phyloP scores from a whole-genome alignment of 2,113 vertebrate species.

The Oncorhynchus tshawytscha region DNA sequence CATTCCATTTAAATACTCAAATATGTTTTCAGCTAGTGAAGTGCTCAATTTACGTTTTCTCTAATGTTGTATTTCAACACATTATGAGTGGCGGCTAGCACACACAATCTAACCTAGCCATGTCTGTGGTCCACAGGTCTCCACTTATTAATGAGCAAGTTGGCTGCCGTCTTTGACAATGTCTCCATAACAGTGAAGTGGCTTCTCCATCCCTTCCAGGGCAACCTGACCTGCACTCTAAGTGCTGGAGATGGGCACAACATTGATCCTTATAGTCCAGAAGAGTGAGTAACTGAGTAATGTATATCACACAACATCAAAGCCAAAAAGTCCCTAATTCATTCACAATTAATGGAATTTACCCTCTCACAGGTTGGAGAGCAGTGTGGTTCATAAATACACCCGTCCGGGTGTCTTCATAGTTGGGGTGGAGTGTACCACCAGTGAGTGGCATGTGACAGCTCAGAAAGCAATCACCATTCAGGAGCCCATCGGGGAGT shows the following conservation, averaged over 20 bases:
- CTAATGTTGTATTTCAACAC: no score
- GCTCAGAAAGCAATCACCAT: slow-evolving; percentile 80
- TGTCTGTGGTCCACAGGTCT: slow-evolving; percentile 73
- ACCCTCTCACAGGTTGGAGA: slow-evolving; percentile 65
- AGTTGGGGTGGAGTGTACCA: slow-evolving; percentile 83
- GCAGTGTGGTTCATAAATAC: slow-evolving; percentile 80
- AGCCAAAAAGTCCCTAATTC: neutral
- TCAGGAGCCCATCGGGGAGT: slow-evolving; percentile 69
- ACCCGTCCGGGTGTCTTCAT: slow-evolving; percentile 76
- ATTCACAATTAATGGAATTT: neutral
- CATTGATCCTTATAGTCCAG: slow-evolving; percentile 85
- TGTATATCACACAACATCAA: neutral
- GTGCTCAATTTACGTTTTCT: no score
- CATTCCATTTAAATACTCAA: neutral
- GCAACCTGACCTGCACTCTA: slow-evolving; percentile 88
- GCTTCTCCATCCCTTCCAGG: slow-evolving; percentile 86
- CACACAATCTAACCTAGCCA: neutral
- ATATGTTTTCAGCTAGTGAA: neutral
- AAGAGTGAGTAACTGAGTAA: slow-evolving; percentile 65
- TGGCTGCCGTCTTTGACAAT: slow-evolving; percentile 78
- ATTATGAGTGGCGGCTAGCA: neutral
- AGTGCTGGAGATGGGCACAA: slow-evolving; percentile 84
- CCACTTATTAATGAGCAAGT: slow-evolving; percentile 70
- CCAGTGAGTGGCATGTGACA: slow-evolving; percentile 87
- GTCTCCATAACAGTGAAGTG: slow-evolving; percentile 82